Evolutionary conservation across 2,113 vertebrate genomes (phyloP).

Genomic region (Mesocricetus auratus): DNA sequence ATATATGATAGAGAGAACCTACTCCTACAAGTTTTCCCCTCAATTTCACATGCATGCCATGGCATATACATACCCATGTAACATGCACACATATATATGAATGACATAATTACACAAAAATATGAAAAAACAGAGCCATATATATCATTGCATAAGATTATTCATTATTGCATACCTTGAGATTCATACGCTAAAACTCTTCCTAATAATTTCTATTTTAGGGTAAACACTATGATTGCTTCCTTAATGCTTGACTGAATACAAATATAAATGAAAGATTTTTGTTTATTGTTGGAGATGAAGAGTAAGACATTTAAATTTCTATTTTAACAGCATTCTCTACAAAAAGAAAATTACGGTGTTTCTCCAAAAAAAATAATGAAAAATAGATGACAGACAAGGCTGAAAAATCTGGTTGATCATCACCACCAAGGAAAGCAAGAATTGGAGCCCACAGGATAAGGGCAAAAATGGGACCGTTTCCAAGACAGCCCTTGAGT

Average conservation of each 20-base stretch:
- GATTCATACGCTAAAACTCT: not conserved
- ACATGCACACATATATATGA: not conserved
- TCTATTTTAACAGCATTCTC: not conserved
- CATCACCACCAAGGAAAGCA: not conserved
- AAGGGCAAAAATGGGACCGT: not conserved
- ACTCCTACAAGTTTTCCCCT: not conserved
- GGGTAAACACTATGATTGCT: not conserved
- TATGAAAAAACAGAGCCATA: not conserved
- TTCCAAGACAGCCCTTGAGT: not conserved
- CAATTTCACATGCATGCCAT: not conserved
- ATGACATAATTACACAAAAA: not conserved
- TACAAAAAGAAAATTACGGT: not conserved
- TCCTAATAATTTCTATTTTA: not conserved
- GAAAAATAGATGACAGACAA: not conserved
- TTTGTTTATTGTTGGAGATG: not conserved
- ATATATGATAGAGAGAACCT: not conserved
- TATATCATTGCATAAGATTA: too few species aligned
- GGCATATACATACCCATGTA: not conserved
- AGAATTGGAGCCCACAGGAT: fast-evolving
- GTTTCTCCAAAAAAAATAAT: not conserved
- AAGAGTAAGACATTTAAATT: not conserved
- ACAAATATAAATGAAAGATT: not conserved
- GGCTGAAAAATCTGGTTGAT: not conserved
- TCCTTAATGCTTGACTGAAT: not conserved
- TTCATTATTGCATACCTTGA: not conserved